A percentile compares a stretch with the other conserved stretches of the same genome.
Conservation (phyloP, 2,113 vertebrate genomes). For the Alaudala cheleensis region DNA sequence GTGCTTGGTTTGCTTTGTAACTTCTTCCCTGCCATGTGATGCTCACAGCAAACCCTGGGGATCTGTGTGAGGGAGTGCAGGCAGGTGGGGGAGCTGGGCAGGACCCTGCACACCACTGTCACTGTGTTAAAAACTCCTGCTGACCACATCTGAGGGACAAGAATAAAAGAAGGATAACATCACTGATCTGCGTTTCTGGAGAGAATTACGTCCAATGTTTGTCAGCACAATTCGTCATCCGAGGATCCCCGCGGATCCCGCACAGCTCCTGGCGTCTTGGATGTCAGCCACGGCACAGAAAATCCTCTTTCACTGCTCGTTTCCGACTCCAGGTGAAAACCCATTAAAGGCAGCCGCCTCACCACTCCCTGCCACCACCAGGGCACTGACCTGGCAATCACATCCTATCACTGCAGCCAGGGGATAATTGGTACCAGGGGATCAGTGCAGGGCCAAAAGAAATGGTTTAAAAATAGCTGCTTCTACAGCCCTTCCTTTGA, state of each 20-base stretch:
- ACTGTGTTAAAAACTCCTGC: not conserved
- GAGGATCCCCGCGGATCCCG: not conserved
- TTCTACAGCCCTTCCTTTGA: not conserved
- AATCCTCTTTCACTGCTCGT: not conserved
- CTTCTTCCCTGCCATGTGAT: not conserved
- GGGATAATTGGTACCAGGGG: not conserved
- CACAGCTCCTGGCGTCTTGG: not conserved
- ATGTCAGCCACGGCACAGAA: not conserved
- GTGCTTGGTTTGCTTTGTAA: not conserved
- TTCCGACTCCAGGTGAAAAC: not conserved
- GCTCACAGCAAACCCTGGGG: not conserved
- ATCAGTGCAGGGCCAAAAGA: not conserved
- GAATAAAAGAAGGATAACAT: not conserved
- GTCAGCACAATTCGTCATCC: not conserved
- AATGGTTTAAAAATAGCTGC: not conserved
- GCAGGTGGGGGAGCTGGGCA: not conserved
- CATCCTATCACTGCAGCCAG: not conserved
- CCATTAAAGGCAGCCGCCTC: not conserved
- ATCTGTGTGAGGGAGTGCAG: rapidly evolving
- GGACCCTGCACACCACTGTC: rapidly evolving
- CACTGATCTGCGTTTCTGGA: not conserved
- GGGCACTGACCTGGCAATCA: not conserved
- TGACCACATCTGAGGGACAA: not conserved
- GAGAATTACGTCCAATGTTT: not conserved
- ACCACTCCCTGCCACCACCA: not conserved